Evolutionary conservation across 1,140 invertebrate genomes (phyloP), one percentile per base, ranked within the genome.

Genomic region (Drosophila gunungcola): DNA sequence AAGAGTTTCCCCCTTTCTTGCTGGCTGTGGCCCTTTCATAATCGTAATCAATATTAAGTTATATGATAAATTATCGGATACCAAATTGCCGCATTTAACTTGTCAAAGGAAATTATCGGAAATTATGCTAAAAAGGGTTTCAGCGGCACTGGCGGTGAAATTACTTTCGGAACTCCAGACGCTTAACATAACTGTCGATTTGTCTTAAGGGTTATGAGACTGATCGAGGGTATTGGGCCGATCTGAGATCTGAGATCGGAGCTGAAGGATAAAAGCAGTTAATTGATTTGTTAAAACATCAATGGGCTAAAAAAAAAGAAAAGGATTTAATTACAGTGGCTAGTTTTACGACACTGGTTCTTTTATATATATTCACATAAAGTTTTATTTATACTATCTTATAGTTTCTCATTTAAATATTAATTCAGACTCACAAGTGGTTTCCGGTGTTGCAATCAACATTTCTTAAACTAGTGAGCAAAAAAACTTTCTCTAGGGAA

Each of bases 41-140:
- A 85, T 81, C 86, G 72, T 77, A 83, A 88, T 89, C 80, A 89
- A 76, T 89, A 88, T 86, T 78, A 76, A 83, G 79, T 77, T 80
- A 82, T 75, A 83, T 88, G 83, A 83, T 86, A 86, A 88, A 79
- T 83, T 88, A 83, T 76, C 73, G 27, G 62, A 21, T 64, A 54
- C 65, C 72, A 82, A 89, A 86, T 89, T 86, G 72, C 75, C 55
- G 54, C 75, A 72, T 82, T 86, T 86, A 86, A 79, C 36, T 88
- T 86, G 83, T 86, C 82, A 86, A 63, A 55, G 69, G 57, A 88
- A 88, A 86, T 85, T 81, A 86, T 73, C 56, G 46, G 62, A 74
- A 85, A 65, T 82, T 86, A 78, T 63, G 82, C 75, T 43, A 48
- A 78, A 49, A 62, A 54, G 55, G 56, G 25, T 61, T 55, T 55